These are phyloP conservation scores for Meloidogyne floridensis DNA, from an alignment of 1,140 invertebrate species.

Conservation along the genomic window DNA sequence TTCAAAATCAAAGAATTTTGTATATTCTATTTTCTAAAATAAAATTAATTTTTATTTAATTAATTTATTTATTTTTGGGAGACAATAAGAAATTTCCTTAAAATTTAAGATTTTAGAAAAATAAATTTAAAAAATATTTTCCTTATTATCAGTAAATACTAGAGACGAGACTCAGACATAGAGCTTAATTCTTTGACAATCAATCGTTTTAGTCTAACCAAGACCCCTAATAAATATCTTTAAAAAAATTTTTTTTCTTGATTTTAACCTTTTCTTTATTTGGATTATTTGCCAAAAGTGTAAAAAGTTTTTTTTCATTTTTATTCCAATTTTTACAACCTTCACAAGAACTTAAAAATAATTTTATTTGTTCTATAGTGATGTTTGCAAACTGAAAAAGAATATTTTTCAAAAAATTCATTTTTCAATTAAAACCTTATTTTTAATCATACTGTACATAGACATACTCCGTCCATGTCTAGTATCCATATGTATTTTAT, in stretches of 20 bases:
- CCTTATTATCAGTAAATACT: no score
- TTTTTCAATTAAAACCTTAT: conserved; percentile 10
- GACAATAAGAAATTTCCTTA: not conserved
- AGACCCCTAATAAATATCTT: no score
- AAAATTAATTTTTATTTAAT: not conserved
- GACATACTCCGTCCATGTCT: conserved; percentile 26
- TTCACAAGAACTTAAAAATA: conserved; percentile 4
- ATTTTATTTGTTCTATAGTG: conserved; percentile 17
- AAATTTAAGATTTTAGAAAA: not conserved
- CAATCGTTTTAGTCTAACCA: no score
- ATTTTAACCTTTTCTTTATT: conserved; percentile 20
- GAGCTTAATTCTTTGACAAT: no score
- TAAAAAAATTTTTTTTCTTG: no score
- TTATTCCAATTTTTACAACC: conserved; percentile 22
- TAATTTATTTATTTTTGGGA: no score
- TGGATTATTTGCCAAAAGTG: conserved; percentile 1
- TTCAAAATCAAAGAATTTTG: not conserved
- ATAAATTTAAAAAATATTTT: not conserved
- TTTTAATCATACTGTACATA: conserved; percentile 13
- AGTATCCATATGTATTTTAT: conserved; percentile 23
- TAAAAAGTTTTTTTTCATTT: conserved; percentile 15
- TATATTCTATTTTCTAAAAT: conserved; percentile 20
- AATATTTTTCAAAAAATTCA: no score
- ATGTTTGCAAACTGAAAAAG: conserved; percentile 24
- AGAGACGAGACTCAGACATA: no score